Evolutionary conservation across 2,888 invertebrate genomes (phyloP), one percentile per base, ranked within the genome.

Genomic region (Cerastoderma edule): DNA sequence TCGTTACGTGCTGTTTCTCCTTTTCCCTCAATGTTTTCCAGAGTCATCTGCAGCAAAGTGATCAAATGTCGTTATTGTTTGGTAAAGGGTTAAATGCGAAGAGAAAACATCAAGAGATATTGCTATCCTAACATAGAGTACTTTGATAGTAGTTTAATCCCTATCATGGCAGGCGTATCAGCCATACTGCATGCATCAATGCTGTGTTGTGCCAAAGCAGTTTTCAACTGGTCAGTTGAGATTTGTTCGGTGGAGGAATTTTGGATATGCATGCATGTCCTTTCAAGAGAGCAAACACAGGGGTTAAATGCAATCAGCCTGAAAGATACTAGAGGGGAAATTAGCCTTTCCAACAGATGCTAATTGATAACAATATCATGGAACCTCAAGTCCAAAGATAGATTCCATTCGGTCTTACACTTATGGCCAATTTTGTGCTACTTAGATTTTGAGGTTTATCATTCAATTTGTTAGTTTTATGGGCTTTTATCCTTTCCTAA

Each of bases 261-360:
- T 22, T 5, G 33, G 33, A 22, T 19, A 57, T 57, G 57, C 57
- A 30, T 57, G 57, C 33, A 57, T 30, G 22, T 22, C 57, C 33
- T 57, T 57, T 57, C 57, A 57, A 32, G 57, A 57, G 57, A 22
- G 57, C 57, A 30, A 28, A 57, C 57, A 27, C n/a, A 5, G 30
- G 19, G 16, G n/a, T 8, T n/a, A n/a, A 57, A n/a, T 30, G 57
- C 57, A 57, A 57, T 57, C 32, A 57, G 57, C 57, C 33, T 57
- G 57, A 57, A 57, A 57, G 57, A 57, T 57, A 57, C 32, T 57
- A 57, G 8, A 57, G 57, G 28, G 33, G 13, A 32, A 32, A 32
- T 57, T 57, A 32, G 24, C 32, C 33, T 57, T 33, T 57, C 57
- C 16, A 32, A 32, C 32, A 57, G 57, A 53, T 19, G 4, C 10